Evolutionary conservation across 2,797 vertebrate species (phyloP).

Genomic region (Manis crassicaudata): DNA sequence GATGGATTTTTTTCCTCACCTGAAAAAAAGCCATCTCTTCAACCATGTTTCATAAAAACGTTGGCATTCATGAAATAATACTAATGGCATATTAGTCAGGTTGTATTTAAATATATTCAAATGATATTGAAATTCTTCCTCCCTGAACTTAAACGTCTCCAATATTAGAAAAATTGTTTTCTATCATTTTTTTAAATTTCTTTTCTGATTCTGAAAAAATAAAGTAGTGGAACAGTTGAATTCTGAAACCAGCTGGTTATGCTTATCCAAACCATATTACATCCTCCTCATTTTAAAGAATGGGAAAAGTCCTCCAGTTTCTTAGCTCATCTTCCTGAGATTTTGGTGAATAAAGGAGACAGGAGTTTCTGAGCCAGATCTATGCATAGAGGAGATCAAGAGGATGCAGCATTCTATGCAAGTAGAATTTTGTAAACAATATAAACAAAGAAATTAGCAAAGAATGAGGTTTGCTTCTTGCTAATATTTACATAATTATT

Average conservation of each 20-base stretch:
- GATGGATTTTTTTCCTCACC: neutral
- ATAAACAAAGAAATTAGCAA: conserved; percentile 49
- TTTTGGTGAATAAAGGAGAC: neutral
- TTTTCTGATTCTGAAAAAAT: conserved; percentile 45
- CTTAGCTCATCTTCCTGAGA: neutral
- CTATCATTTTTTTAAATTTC: neutral
- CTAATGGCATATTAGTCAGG: neutral
- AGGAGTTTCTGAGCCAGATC: conserved; percentile 5
- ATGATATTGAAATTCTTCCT: neutral
- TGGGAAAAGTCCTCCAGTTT: neutral
- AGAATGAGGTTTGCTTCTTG: neutral
- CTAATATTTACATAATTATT: conserved; percentile 49
- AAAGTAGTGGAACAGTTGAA: neutral
- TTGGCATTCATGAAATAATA: neutral
- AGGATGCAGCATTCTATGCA: conserved; percentile 43
- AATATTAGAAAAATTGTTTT: neutral
- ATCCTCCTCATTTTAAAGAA: neutral
- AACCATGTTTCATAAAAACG: neutral
- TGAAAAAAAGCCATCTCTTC: neutral
- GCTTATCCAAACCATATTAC: neutral
- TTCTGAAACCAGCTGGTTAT: neutral
- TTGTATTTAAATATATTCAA: conserved; percentile 23
- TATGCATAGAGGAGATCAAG: conserved; percentile 28
- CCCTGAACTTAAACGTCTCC: neutral
- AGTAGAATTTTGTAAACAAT: conserved; percentile 47